phyloP scores from a whole-genome alignment of 2,113 vertebrate species.

The Rhinolophus sinicus region DNA sequence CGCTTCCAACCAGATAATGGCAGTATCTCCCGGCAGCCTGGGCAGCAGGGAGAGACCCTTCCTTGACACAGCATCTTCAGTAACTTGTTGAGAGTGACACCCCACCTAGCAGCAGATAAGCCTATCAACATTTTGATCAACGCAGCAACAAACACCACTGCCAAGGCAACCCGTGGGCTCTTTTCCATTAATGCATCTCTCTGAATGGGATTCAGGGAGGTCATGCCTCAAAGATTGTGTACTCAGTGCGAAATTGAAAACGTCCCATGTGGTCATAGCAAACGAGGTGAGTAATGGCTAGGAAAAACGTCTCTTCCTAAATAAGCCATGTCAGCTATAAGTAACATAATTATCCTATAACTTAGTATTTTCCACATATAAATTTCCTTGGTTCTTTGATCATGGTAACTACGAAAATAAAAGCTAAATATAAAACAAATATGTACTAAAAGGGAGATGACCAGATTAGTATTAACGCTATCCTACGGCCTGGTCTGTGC shows the following conservation, averaged over 20 bases:
- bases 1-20: background rate
- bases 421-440: constrained; percentile 14
- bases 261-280: background rate
- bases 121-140: background rate
- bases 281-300: background rate
- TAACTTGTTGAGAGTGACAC: background rate
- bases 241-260: background rate
- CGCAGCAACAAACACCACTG: background rate
- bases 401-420: background rate
- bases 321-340: background rate
- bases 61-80: background rate
- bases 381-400: background rate
- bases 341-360: background rate
- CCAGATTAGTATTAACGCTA: background rate
- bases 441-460: background rate
- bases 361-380: background rate
- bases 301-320: background rate
- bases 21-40: background rate
- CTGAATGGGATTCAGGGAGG: background rate
- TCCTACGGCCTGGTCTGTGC: background rate
- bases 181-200: background rate
- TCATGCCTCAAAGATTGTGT: background rate
- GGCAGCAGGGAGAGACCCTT: background rate
- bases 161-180: background rate
- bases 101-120: background rate